A percentile compares a stretch with the other conserved stretches of the same genome.
These are phyloP conservation scores for Cavia porcellus DNA, from an alignment of 2,113 vertebrate genomes.

Conservation along the genomic window DNA sequence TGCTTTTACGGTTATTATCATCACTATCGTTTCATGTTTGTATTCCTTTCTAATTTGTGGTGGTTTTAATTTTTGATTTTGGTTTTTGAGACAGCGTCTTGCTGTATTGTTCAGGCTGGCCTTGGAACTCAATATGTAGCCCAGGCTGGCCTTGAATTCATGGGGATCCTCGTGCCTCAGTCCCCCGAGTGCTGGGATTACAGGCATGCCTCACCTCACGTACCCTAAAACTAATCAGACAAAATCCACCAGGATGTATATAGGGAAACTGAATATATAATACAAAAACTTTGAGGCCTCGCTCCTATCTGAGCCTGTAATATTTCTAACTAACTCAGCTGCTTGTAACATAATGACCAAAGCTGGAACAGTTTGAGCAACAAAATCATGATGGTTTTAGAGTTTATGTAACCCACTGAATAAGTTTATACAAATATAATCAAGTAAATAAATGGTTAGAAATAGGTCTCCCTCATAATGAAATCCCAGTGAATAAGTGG, in stretches of 20 bases:
- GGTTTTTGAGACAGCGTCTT: background rate
- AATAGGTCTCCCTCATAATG: background rate
- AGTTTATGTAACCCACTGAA: slow-evolving; percentile 25
- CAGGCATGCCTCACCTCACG: background rate
- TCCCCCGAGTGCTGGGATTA: background rate
- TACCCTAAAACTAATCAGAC: background rate
- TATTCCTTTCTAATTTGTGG: slow-evolving; percentile 14
- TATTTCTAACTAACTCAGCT: too few relatives aligned
- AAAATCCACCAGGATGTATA: background rate
- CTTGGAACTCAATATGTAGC: background rate
- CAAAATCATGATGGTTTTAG: slow-evolving; percentile 4
- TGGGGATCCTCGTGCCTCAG: background rate
- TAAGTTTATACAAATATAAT: background rate
- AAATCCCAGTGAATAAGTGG: background rate
- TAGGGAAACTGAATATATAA: background rate
- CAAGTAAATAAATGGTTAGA: background rate
- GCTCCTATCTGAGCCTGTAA: too few relatives aligned
- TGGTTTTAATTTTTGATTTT: background rate
- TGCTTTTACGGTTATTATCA: background rate
- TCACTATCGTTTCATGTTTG: background rate
- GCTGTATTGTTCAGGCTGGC: background rate
- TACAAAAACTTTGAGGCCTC: background rate
- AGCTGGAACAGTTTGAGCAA: background rate
- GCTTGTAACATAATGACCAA: background rate
- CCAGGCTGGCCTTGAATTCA: background rate